Base-by-base conservation (phyloP, 2,797 vertebrate species). In the Anas capensis region DNA sequence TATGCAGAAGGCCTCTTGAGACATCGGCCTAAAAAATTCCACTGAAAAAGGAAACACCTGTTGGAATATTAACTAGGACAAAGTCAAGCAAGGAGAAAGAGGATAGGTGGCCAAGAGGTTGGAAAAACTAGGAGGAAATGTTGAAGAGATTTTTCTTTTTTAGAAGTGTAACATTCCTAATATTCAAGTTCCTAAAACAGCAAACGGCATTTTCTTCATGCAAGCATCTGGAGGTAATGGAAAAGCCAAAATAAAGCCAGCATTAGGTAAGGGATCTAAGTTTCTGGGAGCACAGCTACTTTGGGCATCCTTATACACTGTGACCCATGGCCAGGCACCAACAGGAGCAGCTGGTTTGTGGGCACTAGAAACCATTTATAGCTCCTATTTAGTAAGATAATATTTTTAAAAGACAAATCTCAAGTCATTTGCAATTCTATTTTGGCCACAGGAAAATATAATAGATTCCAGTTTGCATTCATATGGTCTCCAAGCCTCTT, bases 61-160 rank as follows among this genome's bases (percentile, higher is more conserved):
- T 96, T 97, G 94, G 92, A 96, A 96, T 97, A 95, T 97, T 95
- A 96, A 96, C 95, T 88, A 92, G 96, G 95, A 82, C 95, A 96
- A 97, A 97, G 96, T 97, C 96, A 95, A 71, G 92, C 94, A 96
- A 97, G 96, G 95, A 96, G 95, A 96, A 94, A 92, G 86, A 92
- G 73, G 91, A 57, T 49, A 93, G 95, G 90, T 95, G 94, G 95
- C 94, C 95, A 86, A 93, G 81, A 64, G 81, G 90, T 84, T 38
- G 82, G 78, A 60, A 94, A 87, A 88, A 29, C 48, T 3, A 82
- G 15, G 33, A 62, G 86, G 93, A 96, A 95, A 80, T 1, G 36
- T 64, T 51, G 83, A 54, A 93, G 53, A 42, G 78, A 16, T 88
- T 93, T 90, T 79, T 54, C 3, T 75, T 51, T 53, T n/a, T 76